Percentiles rank a stretch among this genome's conserved stretches.
Conservation (phyloP, 2,888 invertebrate genomes). For the Hylaea fasciaria region DNA sequence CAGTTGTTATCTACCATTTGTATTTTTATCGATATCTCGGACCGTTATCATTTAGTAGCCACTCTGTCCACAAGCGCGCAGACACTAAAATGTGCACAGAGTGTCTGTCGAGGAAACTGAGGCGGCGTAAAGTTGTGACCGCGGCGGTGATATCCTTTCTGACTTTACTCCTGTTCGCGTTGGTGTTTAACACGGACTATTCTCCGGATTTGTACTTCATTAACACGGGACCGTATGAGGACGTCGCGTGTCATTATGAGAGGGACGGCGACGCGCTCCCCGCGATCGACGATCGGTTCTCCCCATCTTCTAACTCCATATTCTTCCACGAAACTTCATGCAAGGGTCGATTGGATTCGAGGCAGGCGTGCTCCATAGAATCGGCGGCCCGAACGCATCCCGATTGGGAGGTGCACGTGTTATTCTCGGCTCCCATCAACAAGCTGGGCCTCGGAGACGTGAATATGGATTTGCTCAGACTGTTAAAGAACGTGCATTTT, state of each 20-base stretch:
- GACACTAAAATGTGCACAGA: conserved; percentile 12
- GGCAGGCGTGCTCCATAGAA: conserved; percentile 49
- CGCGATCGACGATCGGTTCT: conserved; percentile 18
- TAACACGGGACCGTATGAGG: conserved; percentile 13
- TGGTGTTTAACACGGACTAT: conserved; percentile 6
- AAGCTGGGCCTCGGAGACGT: conserved; percentile 24
- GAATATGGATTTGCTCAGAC: conserved; percentile 29
- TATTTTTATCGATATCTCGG: conserved; percentile 4
- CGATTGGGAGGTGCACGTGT: conserved; percentile 74
- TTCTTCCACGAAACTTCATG: conserved; percentile 82
- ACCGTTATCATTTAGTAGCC: no score
- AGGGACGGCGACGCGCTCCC: conserved; percentile 21
- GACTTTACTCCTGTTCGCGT: no score
- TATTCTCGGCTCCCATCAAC: conserved; percentile 44
- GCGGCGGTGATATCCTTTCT: no score
- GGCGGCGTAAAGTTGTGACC: no score
- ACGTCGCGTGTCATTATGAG: conserved; percentile 32
- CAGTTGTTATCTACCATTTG: conserved; percentile 1
- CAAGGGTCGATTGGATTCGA: conserved; percentile 66
- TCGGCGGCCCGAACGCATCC: conserved; percentile 47
- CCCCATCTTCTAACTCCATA: conserved; percentile 27
- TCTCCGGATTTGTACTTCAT: conserved; percentile 26
- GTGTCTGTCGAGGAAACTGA: conserved; percentile 6
- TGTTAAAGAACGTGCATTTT: conserved; percentile 82
- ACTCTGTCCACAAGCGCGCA: neutral